Base-by-base conservation (phyloP, 2,888 invertebrate genomes). In the Aporophyla nigra region DNA sequence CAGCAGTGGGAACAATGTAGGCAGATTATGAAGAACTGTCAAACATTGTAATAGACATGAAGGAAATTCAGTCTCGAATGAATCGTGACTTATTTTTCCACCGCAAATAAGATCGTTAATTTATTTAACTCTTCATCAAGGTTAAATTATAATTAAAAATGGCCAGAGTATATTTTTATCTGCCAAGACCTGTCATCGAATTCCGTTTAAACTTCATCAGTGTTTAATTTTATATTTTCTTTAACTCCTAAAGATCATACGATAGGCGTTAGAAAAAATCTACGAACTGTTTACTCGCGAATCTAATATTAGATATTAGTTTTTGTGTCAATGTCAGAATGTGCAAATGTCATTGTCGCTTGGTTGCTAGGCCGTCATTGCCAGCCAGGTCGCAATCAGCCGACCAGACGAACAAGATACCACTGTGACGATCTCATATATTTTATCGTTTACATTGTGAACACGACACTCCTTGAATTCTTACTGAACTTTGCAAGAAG, bases 281-380 rank as follows among this genome's bases (percentile, higher is more conserved):
- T 63, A 74, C 53, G 21, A 43, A 24, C 21, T 72, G 59, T 78
- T 85, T 85, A 82, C 82, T 71, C 58, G 82, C 65, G 21, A 67
- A 56, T 85, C 85, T 85, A 82, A 65, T 82, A 74, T 67, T 83
- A 82, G 80, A 0, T 21, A 6, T n/a, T 6, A 58, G 69, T 82
- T 84, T 78, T 82, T 74, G 78, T 84, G 85, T 85, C 83, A 84
- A 85, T 84, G 83, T 85, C 74, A 74, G 56, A 53, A 12, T 78
- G 12, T 74, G 78, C 78, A 74, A 82, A 82, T 83, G 85, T 83
- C 83, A 83, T 72, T 85, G 85, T 24, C 85, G 85, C 67, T 59
- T 63, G 59, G 82, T 70, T 78, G 69, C 61, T 61, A 73, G 62
- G 7, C 73, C 59, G 69, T 33, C 56, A 73, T 56, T 78, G 83